These are phyloP conservation scores for Corella eumyota DNA, from an alignment of 23 tunicate genomes.

Conservation along the genomic window DNA sequence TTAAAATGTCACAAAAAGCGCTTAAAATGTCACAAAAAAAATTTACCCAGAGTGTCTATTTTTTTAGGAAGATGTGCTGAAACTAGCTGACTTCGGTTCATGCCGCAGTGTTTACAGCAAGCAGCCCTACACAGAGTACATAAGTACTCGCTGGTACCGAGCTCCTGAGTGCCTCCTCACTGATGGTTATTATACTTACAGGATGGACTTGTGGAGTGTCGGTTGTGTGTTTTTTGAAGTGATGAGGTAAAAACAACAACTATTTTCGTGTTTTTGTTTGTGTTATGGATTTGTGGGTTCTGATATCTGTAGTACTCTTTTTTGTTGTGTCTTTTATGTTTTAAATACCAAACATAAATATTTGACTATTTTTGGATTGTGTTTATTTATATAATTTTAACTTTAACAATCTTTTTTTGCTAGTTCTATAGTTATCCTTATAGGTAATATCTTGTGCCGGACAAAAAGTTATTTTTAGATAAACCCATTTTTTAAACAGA, in stretches of 20 bases:
- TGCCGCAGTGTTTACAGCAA: constrained; percentile 94
- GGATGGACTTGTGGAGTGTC: constrained; percentile 97
- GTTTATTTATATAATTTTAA: too few relatives aligned
- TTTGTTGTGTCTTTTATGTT: neutral
- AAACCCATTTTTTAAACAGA: too few relatives aligned
- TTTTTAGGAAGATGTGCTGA: constrained; percentile 73
- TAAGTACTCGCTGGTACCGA: constrained; percentile 95
- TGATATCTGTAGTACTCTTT: neutral
- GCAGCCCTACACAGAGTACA: constrained; percentile 96
- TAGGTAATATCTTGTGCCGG: too few relatives aligned
- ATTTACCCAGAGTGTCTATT: neutral
- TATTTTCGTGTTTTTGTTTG: neutral
- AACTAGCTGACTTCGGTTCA: constrained; percentile 94
- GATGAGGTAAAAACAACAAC: constrained; percentile 86
- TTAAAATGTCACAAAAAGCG: too few relatives aligned
- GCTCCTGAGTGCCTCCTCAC: constrained; percentile 95
- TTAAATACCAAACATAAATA: neutral
- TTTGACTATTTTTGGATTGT: too few relatives aligned
- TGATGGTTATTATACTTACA: constrained; percentile 87
- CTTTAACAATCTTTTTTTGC: too few relatives aligned
- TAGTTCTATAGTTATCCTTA: too few relatives aligned
- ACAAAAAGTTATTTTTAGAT: too few relatives aligned
- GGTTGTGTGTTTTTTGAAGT: constrained; percentile 99
- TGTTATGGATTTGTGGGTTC: neutral
- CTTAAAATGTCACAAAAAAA: too few relatives aligned